Evolutionary conservation across 2,113 vertebrate genomes (phyloP), one percentile per base, ranked within the genome.

Genomic region (Rhinichthys klamathensis): DNA sequence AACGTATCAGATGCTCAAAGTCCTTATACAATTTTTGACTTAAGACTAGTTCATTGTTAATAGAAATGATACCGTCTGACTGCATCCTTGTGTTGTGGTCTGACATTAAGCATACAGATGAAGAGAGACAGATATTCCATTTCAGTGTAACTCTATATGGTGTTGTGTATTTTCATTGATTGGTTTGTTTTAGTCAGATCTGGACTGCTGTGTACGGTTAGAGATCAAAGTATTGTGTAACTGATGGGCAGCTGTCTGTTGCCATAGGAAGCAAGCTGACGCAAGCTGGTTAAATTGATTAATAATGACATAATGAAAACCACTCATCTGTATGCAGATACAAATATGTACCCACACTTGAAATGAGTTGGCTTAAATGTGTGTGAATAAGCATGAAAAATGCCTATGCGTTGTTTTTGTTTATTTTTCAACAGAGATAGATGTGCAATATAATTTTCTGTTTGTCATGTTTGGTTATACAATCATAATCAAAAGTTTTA

Each of bases 201-300:
- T 80, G 65, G 73, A 16, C 38, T 49, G 18, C 21, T 61, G 49
- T 54, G 44, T 23, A 23, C 23, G 11, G 41, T 49, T 16, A 7
- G 8, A 32, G 38, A 80, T 80, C 84, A 81, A 81, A 74, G 84
- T 81, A 49, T 85, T 85, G 27, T 61, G 25, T 74, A 81, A 72
- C 35, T 25, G 30, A 51, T 77, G 30, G 46, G 69, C 16, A 44
- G 18, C 5, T 30, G 51, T 58, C 38, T 73, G 51, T 2, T 60
- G 35, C 18, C 38, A 61, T 58, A 38, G 70, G 2, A 70, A 41
- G 70, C 21, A 25, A 18, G 18, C 56, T 84, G 70, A 60, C 16
- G 21, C 72, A 63, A 74, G 25, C 67, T 58, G 25, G 41, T 61
- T 44, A 15, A 49, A 93, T 89, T 91, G 90, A 92, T 90, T 87